Base-by-base conservation (phyloP, 2,797 vertebrate species). In the Knipowitschia caucasica region DNA sequence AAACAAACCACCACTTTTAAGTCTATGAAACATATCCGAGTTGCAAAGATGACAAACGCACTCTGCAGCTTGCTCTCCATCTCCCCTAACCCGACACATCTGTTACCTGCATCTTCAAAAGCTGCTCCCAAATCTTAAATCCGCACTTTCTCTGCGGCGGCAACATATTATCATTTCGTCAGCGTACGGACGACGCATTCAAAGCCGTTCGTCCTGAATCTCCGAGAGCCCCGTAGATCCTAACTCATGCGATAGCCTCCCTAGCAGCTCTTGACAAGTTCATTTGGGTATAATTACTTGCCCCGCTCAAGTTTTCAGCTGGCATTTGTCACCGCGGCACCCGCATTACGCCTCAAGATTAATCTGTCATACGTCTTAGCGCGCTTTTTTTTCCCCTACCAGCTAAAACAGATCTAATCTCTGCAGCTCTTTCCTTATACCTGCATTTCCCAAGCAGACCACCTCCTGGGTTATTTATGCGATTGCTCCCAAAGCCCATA, bases 221-320 rank as follows among this genome's bases (percentile, higher is more conserved):
- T 25, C 26, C 44, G 71, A 24, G 29, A 63, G 36, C 62, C 8
- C 14, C 31, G 60, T 55, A 75, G 68, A 78, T 80, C 63, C 61
- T 53, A 62, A 67, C 74, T 76, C 73, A 65, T 72, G 52, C 38
- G 59, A 80, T 74, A 50, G 69, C 76, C 71, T 73, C 58, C 63
- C 55, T 52, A 62, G 67, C 50, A 67, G 75, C 70, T 53, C 62
- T 25, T 75, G 83, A 81, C 81, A 78, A 79, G 71, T 87, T 87
- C 67, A 84, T 87, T 83, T 84, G 64, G 69, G 66, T 65, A 69
- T 81, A 85, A 88, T 87, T 82, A 81, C 79, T 79, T 50, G 73
- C 63, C 53, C 73, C 44, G 45, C 80, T 85, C 78, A 82, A 78
- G 77, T 83, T 71, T 77, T 69, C 75, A 56, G 59, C 53, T 51